Conservation (phyloP, 2,113 vertebrate species). For the Talpa occidentalis region DNA sequence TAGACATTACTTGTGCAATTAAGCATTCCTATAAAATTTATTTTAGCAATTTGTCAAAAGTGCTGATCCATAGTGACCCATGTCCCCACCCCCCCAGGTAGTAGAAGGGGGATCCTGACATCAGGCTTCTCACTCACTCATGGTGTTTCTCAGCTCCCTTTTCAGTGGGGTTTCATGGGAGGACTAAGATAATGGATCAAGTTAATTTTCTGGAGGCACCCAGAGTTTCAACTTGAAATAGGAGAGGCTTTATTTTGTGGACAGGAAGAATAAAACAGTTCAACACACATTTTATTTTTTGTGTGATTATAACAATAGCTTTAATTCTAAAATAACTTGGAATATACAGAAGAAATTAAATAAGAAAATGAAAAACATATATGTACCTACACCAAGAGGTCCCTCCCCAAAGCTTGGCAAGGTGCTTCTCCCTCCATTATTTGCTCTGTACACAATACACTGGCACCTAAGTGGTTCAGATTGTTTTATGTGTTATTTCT, state of each 20-base stretch:
- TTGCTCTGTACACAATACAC: neutral
- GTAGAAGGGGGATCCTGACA: neutral
- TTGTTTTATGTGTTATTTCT: neutral
- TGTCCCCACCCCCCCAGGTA: neutral
- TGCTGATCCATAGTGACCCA: neutral
- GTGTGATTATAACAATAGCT: neutral
- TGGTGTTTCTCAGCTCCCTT: neutral
- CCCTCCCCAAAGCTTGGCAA: neutral
- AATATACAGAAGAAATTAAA: neutral
- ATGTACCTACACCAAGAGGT: neutral
- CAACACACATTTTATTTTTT: neutral
- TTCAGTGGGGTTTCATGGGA: neutral
- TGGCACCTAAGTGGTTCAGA: neutral
- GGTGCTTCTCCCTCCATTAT: neutral
- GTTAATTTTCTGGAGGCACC: neutral
- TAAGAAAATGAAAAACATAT: neutral
- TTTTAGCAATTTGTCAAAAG: neutral
- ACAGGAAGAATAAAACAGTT: neutral
- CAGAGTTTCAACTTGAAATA: neutral
- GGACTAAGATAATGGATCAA: neutral
- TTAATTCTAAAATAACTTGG: neutral
- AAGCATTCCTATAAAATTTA: neutral
- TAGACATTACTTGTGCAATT: neutral
- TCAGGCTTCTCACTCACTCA: neutral
- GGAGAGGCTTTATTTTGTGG: neutral